Conservation (phyloP, 23 tunicate species). For the Trididemnum nubilum region DNA sequence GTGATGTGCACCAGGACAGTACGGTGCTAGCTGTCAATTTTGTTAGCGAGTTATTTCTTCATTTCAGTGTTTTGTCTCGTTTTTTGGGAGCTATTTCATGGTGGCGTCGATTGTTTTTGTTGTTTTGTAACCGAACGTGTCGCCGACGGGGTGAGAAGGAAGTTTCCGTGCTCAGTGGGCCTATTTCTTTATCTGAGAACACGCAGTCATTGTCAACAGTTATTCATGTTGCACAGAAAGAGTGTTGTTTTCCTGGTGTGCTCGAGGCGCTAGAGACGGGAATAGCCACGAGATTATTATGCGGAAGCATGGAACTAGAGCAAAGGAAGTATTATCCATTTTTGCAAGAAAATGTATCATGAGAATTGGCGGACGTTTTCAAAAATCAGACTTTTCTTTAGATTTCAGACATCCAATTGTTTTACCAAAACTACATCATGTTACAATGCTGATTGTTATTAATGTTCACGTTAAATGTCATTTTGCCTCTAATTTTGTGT, state of each 20-base stretch:
- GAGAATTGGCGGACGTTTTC: background rate
- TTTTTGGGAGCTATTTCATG: slow-evolving; percentile 5
- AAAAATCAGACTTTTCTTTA: background rate
- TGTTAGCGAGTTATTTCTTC: background rate
- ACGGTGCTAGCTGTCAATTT: background rate
- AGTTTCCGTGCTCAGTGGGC: slow-evolving; percentile 1
- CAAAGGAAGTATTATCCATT: background rate
- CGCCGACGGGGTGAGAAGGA: background rate
- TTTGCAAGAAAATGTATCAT: background rate
- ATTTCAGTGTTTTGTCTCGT: background rate
- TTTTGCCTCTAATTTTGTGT: background rate
- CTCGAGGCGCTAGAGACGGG: background rate
- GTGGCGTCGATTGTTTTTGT: background rate
- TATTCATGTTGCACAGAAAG: background rate
- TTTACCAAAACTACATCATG: too few species aligned
- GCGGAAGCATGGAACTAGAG: background rate
- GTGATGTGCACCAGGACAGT: background rate
- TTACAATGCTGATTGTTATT: background rate
- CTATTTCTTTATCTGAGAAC: background rate
- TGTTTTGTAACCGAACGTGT: background rate
- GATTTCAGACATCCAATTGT: background rate
- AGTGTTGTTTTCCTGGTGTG: background rate
- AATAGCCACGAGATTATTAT: background rate
- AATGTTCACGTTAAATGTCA: background rate
- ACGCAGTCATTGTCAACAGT: background rate